phyloP scores from a whole-genome alignment of 2,888 invertebrate genomes.

The Graphium colonna region DNA sequence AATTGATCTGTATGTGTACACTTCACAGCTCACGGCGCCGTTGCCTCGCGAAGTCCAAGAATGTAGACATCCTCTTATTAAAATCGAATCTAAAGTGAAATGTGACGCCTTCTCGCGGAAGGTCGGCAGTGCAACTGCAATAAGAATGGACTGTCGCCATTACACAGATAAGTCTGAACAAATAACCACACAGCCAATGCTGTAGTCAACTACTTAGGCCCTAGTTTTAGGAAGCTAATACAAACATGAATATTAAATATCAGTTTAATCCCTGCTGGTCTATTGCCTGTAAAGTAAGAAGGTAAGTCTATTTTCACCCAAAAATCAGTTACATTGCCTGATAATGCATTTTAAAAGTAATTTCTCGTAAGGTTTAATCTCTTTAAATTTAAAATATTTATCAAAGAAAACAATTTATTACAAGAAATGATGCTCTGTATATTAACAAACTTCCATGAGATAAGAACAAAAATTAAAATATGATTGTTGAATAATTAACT shows the following conservation, averaged over 20 bases:
- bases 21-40: conserved; percentile 21
- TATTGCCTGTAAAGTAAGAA: background rate
- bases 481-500: too few relatives aligned
- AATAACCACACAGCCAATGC: background rate
- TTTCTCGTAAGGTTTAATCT: too few relatives aligned
- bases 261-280: background rate
- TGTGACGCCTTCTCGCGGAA: conserved; percentile 7
- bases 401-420: too few relatives aligned
- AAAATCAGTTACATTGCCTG: too few relatives aligned
- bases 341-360: too few relatives aligned
- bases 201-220: background rate
- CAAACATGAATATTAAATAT: background rate
- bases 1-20: conserved; percentile 19
- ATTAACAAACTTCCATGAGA: too few relatives aligned
- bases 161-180: conserved; percentile 16
- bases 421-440: too few relatives aligned
- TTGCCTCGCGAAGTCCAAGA: conserved; percentile 10
- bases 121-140: conserved; percentile 13
- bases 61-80: background rate
- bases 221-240: background rate
- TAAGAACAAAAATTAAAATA: too few relatives aligned
- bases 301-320: background rate
- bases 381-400: too few relatives aligned
- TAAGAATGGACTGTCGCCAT: conserved; percentile 8
- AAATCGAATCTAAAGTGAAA: background rate